Evolutionary conservation across 2,888 invertebrate genomes (phyloP), one percentile per base, ranked within the genome.

Genomic region (Oscheius sp.): DNA sequence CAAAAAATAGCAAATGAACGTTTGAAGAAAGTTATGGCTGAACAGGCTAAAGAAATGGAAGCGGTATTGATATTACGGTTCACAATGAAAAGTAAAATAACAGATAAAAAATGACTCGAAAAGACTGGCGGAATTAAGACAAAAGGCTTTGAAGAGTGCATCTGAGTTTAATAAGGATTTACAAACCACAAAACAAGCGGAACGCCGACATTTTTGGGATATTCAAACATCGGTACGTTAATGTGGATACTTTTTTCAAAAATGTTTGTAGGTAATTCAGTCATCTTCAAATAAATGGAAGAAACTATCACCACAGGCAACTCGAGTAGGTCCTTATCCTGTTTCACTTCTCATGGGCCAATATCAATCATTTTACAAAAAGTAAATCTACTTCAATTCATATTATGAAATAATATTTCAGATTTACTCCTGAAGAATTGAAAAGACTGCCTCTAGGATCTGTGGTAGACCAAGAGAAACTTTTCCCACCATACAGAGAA

Each of bases 341-440:
- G 93, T 96, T 76, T 93, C 97, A 56, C 91, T 99, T 78, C 93
- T 99, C 84, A 95, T 96, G 46, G 97, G 97, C n/a, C 99, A 99
- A 91, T 98, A 93, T 90, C 93, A 94, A 83, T 94, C 96, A 89
- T 92, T 92, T 88, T 96, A 93, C 90, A 92, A 93, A 86, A 90
- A 90, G 92, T 93, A 88, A 87, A 89, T 55, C 16, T 5, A n/a
- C n/a, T 49, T 25, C 23, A 18, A 49, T 25, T 18, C 46, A 27
- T 16, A 21, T 25, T 12, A 27, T 35, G 35, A 21, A n/a, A 27
- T 2, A 16, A 25, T 49, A 43, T 72, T 76, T 52, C 66, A 86
- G 84, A 61, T 96, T 94, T 89, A 93, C 93, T 1, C 91, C 94
- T 6, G 92, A 93, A 16, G 95, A 97, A 89, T 91, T 98, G 73